Evolutionary conservation across 2,888 invertebrate genomes (phyloP).

Genomic region (Cybosia mesomella): DNA sequence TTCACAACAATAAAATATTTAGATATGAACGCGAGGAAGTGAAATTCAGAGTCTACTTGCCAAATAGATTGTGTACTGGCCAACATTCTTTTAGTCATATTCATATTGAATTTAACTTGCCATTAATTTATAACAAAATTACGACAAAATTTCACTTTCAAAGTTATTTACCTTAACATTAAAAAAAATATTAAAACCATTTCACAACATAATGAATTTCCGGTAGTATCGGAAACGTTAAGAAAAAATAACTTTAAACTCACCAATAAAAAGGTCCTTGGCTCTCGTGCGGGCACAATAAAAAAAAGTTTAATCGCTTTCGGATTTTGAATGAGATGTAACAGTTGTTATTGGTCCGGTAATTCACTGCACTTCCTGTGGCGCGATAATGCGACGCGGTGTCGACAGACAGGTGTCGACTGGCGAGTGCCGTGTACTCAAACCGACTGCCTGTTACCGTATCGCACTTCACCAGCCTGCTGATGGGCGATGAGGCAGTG

Average conservation of each 20-base stretch:
- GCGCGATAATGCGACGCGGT: slow-evolving; percentile 44
- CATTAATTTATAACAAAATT: neutral
- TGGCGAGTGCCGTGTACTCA: slow-evolving; percentile 51
- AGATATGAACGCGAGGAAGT: neutral
- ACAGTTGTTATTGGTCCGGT: slow-evolving; percentile 58
- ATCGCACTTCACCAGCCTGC: slow-evolving; percentile 14
- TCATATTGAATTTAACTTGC: neutral
- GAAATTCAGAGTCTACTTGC: neutral
- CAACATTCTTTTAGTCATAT: slow-evolving; percentile 3
- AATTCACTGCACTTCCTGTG: slow-evolving; percentile 81
- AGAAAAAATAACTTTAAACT: slow-evolving; percentile 23
- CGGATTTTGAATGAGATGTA: slow-evolving; percentile 59
- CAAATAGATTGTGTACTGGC: slow-evolving; percentile 7
- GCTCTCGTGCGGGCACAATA: slow-evolving; percentile 37
- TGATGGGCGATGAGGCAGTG: slow-evolving; percentile 1
- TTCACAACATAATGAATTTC: slow-evolving; percentile 6
- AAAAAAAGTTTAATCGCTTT: slow-evolving; percentile 54
- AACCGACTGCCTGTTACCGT: slow-evolving; percentile 55
- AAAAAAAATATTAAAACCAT: slow-evolving; percentile 1
- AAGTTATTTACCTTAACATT: slow-evolving; percentile 14
- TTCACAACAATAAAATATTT: neutral
- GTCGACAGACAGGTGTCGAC: slow-evolving; percentile 54
- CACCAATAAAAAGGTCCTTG: slow-evolving; percentile 47
- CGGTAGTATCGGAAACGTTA: slow-evolving; percentile 9
- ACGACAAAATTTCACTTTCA: slow-evolving; percentile 5